These are phyloP conservation scores for Tanaodytes sp. DNA, from an alignment of 2,888 invertebrate species.

Conservation along the genomic window DNA sequence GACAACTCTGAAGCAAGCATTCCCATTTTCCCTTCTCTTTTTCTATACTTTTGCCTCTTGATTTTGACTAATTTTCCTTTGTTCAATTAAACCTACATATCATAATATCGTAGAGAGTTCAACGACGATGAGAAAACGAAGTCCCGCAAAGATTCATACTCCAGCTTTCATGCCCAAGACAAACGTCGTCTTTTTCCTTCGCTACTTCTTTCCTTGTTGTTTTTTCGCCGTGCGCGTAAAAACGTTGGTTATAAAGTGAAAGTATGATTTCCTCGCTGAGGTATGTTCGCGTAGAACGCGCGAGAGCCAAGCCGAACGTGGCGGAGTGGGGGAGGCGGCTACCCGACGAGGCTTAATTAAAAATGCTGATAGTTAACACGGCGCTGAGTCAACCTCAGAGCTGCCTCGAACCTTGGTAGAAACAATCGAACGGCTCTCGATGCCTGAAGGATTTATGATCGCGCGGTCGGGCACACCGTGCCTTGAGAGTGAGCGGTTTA, in stretches of 20 bases:
- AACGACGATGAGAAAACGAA: no score
- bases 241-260: conserved; percentile 52
- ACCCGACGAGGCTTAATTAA: no score
- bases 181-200: background rate
- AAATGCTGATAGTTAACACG: conserved; percentile 54
- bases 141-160: no score
- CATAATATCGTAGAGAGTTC: no score
- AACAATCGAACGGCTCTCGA: conserved; percentile 51
- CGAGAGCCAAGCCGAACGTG: background rate
- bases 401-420: conserved; percentile 45
- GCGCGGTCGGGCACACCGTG: conserved; percentile 37
- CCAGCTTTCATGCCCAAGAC: no score
- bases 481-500: conserved; percentile 43
- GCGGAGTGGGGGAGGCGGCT: conserved; percentile 24
- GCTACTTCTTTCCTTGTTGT: background rate
- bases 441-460: conserved; percentile 54
- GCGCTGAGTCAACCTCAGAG: conserved; percentile 51
- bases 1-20: no score
- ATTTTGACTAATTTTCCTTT: no score
- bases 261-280: conserved; percentile 46
- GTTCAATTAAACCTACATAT: no score
- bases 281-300: conserved; percentile 7
- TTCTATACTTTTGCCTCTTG: no score
- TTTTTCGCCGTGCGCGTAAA: conserved; percentile 27
- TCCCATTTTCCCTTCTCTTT: no score